Conservation (phyloP, 2,888 invertebrate species). For the Acrobasis consociella region DNA sequence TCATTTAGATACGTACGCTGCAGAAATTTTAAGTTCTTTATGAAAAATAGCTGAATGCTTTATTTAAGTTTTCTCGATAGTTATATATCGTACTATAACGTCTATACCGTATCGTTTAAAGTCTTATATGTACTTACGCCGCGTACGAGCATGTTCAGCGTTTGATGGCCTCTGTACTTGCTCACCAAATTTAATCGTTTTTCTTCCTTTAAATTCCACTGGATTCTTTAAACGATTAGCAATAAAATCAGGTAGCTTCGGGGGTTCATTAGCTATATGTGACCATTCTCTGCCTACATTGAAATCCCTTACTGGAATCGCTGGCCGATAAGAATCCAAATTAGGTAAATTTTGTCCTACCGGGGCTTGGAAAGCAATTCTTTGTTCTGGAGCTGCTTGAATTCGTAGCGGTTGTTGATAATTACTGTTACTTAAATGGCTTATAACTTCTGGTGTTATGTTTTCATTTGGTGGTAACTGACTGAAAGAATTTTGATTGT, state of each 20-base stretch:
- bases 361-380: conserved; percentile 3
- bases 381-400: neutral
- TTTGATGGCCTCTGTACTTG: neutral
- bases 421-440: neutral
- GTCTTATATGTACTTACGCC: neutral
- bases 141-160: neutral
- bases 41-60: too few relatives aligned
- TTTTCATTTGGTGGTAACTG: neutral
- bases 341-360: neutral
- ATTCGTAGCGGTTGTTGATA: neutral
- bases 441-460: neutral
- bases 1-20: too few relatives aligned
- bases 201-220: neutral
- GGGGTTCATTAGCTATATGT: neutral
- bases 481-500: neutral
- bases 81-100: too few relatives aligned
- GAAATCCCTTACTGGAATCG: conserved; percentile 9
- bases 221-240: neutral
- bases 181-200: neutral
- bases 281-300: conserved; percentile 10
- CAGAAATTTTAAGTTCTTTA: too few relatives aligned
- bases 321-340: conserved; percentile 5
- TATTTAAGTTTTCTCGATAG: too few relatives aligned
- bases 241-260: neutral
- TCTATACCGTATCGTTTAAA: too few relatives aligned